A percentile compares a stretch with the other conserved stretches of the same genome.
These are phyloP conservation scores for Mionectes macconnelli DNA, from an alignment of 2,113 vertebrate species.

Conservation along the genomic window DNA sequence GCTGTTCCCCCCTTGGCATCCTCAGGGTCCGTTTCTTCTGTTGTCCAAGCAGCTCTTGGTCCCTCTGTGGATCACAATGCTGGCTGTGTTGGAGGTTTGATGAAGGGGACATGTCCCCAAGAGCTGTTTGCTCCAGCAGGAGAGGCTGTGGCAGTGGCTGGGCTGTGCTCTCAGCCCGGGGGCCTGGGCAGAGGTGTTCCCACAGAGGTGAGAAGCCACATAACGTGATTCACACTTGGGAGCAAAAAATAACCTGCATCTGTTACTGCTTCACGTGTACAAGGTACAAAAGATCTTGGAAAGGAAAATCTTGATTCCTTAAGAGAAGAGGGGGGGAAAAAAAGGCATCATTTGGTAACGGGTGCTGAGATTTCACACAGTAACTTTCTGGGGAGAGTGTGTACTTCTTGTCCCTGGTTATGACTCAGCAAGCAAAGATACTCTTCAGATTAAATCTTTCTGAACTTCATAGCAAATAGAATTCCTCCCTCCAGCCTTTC, in stretches of 20 bases:
- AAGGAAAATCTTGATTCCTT: neutral
- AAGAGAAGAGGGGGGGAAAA: neutral
- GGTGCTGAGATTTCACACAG: neutral
- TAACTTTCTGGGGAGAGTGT: neutral
- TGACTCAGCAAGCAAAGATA: neutral
- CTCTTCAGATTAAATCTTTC: neutral
- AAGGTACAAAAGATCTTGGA: neutral
- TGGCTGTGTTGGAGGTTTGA: fast-evolving
- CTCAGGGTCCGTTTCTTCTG: fast-evolving
- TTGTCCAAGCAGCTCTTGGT: neutral
- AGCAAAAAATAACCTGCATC: slow-evolving; percentile 46
- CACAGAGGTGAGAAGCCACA: neutral
- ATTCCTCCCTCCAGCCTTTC: neutral
- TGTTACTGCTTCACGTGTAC: neutral
- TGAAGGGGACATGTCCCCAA: fast-evolving
- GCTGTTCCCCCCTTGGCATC: neutral
- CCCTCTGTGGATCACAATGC: neutral
- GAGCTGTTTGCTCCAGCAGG: neutral
- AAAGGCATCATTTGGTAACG: neutral
- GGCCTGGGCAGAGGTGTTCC: neutral
- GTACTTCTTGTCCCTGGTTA: neutral
- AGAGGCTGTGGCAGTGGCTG: fast-evolving
- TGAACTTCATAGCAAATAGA: neutral
- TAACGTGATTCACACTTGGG: neutral
- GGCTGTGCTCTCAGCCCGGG: neutral